These are phyloP conservation scores for Acanthosoma haemorrhoidale DNA, from an alignment of 2,888 invertebrate genomes.

Conservation along the genomic window DNA sequence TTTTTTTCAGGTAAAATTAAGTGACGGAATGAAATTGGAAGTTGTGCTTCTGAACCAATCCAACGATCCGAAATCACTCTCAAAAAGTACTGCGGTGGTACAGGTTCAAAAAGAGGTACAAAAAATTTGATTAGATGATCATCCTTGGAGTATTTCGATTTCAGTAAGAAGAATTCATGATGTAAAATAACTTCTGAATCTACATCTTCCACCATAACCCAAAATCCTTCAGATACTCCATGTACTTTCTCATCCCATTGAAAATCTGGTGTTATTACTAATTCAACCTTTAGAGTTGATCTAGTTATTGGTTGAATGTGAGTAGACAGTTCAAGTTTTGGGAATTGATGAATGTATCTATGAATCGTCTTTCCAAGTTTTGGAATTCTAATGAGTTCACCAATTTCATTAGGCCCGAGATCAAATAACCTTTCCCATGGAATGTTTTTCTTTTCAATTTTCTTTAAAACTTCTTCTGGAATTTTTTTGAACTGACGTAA, in stretches of 20 bases:
- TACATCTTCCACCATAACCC: conserved; percentile 83
- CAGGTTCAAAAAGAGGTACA: conserved; percentile 96
- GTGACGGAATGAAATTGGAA: conserved; percentile 96
- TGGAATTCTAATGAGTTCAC: conserved; percentile 84
- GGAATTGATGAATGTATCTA: conserved; percentile 93
- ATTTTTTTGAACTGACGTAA: conserved; percentile 94
- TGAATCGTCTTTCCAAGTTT: conserved; percentile 93
- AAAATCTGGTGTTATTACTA: conserved; percentile 97
- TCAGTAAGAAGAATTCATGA: conserved; percentile 91
- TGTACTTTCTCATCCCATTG: conserved; percentile 96
- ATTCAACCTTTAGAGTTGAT: conserved; percentile 86
- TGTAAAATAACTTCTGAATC: conserved; percentile 88
- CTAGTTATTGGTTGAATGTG: conserved; percentile 96
- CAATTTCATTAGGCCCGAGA: conserved; percentile 93
- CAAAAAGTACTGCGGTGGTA: conserved; percentile 97
- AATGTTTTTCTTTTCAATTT: conserved; percentile 95
- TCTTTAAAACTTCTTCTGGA: conserved; percentile 93
- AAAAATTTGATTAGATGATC: conserved; percentile 97
- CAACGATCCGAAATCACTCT: conserved; percentile 83
- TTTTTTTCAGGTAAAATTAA: conserved; percentile 97
- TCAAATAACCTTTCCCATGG: conserved; percentile 94
- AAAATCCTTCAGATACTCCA: conserved; percentile 73
- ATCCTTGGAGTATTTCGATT: conserved; percentile 87
- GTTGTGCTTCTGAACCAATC: conserved; percentile 91
- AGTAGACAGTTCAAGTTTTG: conserved; percentile 90